Percentiles rank a stretch among this genome's conserved stretches.
These are phyloP conservation scores for Mastacembelus armatus DNA, from an alignment of 2,797 vertebrate genomes.

Conservation along the genomic window DNA sequence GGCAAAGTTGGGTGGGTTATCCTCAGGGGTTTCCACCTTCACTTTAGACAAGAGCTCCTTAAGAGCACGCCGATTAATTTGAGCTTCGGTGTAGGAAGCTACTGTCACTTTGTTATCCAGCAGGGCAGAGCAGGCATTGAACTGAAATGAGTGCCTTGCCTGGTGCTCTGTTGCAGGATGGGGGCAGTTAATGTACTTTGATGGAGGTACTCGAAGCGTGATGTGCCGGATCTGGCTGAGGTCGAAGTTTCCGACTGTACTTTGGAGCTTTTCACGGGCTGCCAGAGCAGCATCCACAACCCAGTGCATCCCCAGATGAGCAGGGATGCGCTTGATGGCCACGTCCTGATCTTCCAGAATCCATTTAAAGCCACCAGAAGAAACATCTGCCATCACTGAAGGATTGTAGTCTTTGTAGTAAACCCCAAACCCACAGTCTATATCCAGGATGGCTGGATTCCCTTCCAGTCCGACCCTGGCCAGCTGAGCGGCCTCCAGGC, in stretches of 20 bases:
- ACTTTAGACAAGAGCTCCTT: slow-evolving; percentile 85
- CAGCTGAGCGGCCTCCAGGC: slow-evolving; percentile 90
- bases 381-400: slow-evolving; percentile 67
- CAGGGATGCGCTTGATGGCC: slow-evolving; percentile 92
- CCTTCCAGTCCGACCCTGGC: slow-evolving; percentile 89
- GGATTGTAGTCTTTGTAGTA: slow-evolving; percentile 92
- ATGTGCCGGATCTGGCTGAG: slow-evolving; percentile 78
- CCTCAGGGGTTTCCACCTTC: slow-evolving; percentile 82
- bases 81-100: slow-evolving; percentile 80
- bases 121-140: slow-evolving; percentile 88
- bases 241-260: slow-evolving; percentile 58
- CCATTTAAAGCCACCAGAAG: slow-evolving; percentile 84
- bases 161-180: slow-evolving; percentile 89
- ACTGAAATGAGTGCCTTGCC: slow-evolving; percentile 95
- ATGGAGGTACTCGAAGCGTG: slow-evolving; percentile 86
- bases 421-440: slow-evolving; percentile 87
- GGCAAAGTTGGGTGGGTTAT: slow-evolving; percentile 91
- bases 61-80: slow-evolving; percentile 79
- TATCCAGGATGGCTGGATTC: slow-evolving; percentile 88
- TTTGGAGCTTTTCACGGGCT: slow-evolving; percentile 80
- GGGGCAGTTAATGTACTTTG: slow-evolving; percentile 89
- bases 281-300: slow-evolving; percentile 88
- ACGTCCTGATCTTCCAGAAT: slow-evolving; percentile 91
- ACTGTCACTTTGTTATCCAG: slow-evolving; percentile 86
- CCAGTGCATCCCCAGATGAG: slow-evolving; percentile 95